Base-by-base conservation (phyloP, 2,797 vertebrate species). In the Acanthis flammea region DNA sequence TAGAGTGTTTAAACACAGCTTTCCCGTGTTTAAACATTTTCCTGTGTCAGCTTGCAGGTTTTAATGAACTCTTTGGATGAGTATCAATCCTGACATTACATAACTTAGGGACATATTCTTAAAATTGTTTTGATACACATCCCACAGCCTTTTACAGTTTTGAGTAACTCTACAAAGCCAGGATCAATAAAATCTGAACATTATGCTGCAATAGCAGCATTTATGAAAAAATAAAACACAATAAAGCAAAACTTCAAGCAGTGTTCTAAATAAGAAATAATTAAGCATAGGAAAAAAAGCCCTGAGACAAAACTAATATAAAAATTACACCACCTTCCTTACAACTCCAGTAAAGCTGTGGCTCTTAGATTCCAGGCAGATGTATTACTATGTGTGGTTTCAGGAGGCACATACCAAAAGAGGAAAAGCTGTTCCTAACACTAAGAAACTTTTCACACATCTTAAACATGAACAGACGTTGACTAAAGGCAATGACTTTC, bases 391-490 rank as follows among this genome's bases (percentile, higher is more conserved):
- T 18, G 63, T 33, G 55, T 79, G 45, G 86, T 67, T 73, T 76
- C 71, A 92, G 72, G 73, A 84, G 42, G 23, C 77, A 86, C 55
- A 51, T 16, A 87, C 28, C 30, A 50, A 60, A 93, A 76, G 88
- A 93, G 22, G 53, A 86, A 93, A 95, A 93, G 86, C 88, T 96
- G 82, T 86, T 95, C 47, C 74, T 94, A 88, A 90, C 88, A 76
- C 55, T 61, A 67, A 79, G 63, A 86, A 92, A 95, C 55, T 94
- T 79, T 94, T 95, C 93, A 95, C 90, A 94, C 90, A 73, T 95
- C 92, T 85, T 90, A 95, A 92, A 95, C 67, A 88, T 90, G 90
- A 95, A 73, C 63, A 95, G 92, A 90, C 3, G 2, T 44, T 72
- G 74, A 88, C 77, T 61, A 73, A 71, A 92, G 42, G 71, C 86